Evolutionary conservation across 53 echinoderm and acorn worm species (phyloP).

Genomic region (Temnopleurus reevesii): DNA sequence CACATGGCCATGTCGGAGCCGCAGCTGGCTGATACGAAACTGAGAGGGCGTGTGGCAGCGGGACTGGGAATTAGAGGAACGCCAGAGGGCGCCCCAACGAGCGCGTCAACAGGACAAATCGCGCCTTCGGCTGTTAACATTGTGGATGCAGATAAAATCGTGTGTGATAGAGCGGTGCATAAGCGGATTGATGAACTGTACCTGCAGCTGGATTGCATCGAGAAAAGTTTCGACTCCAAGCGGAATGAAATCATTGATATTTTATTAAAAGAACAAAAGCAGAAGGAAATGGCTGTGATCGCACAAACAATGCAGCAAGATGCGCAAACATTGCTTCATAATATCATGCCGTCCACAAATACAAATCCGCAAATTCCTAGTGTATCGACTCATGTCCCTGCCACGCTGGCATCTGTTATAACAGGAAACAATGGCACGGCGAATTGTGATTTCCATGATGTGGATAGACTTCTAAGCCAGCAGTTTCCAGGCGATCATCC

Average conservation of each 20-base stretch:
- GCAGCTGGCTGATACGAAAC: constrained; percentile 42
- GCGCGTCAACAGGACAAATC: constrained; percentile 48
- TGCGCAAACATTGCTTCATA: constrained; percentile 54
- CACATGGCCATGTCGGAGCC: constrained; percentile 22
- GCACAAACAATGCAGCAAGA: constrained; percentile 36
- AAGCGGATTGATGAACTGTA: constrained; percentile 82
- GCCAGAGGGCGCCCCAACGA: constrained; percentile 73
- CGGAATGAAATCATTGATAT: constrained; percentile 87
- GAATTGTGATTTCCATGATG: constrained; percentile 11
- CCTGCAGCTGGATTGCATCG: constrained; percentile 78
- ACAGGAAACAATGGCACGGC: constrained; percentile 37
- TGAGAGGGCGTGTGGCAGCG: neutral
- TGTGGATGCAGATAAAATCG: constrained; percentile 61
- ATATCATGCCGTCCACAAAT: constrained; percentile 53
- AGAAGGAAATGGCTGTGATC: constrained; percentile 52
- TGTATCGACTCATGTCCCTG: constrained; percentile 41
- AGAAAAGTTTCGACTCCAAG: constrained; percentile 88
- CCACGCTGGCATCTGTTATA: constrained; percentile 33
- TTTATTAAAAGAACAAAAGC: constrained; percentile 62
- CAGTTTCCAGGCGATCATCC: constrained; percentile 51
- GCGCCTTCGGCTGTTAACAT: constrained; percentile 34
- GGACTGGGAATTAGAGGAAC: constrained; percentile 72
- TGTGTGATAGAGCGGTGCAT: constrained; percentile 73
- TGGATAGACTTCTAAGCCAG: constrained; percentile 54
- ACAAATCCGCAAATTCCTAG: constrained; percentile 34